Evolutionary conservation across 2,888 invertebrate species (phyloP).

Genomic region (Elegia similella): DNA sequence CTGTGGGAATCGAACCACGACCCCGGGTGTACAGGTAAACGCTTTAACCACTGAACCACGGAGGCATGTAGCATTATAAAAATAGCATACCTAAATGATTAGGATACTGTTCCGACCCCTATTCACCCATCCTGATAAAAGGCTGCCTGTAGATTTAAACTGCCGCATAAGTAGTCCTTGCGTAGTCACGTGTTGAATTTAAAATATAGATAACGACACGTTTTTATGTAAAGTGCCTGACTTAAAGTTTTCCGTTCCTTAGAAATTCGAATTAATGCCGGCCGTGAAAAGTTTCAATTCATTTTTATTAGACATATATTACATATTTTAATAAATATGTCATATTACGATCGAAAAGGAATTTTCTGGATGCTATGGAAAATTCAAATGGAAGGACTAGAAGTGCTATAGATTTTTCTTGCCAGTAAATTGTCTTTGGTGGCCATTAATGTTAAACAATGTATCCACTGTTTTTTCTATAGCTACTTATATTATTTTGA

Average conservation of each 20-base stretch:
- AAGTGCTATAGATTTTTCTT: background rate
- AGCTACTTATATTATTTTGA: too few relatives aligned
- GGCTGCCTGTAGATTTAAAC: slow-evolving; percentile 12
- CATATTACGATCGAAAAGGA: background rate
- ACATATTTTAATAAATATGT: background rate
- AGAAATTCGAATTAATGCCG: slow-evolving; percentile 8
- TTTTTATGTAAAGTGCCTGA: slow-evolving; percentile 14
- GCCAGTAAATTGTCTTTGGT: too few relatives aligned
- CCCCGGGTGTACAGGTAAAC: too few relatives aligned
- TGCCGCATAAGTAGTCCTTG: slow-evolving; percentile 14
- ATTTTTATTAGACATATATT: background rate
- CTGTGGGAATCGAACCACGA: too few relatives aligned
- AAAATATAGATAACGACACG: slow-evolving; percentile 12
- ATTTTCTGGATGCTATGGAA: background rate
- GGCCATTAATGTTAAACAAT: too few relatives aligned
- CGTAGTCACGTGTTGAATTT: slow-evolving; percentile 18
- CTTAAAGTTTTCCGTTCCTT: slow-evolving; percentile 14
- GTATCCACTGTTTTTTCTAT: too few relatives aligned
- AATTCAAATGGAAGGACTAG: background rate
- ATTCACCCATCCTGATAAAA: slow-evolving; percentile 7
- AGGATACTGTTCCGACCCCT: slow-evolving; percentile 4
- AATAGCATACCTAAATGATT: background rate
- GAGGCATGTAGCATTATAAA: too few relatives aligned
- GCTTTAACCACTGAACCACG: too few relatives aligned
- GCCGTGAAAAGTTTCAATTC: background rate